Evolutionary conservation across 1,140 invertebrate species (phyloP), one percentile per base, ranked within the genome.

Genomic region (Leptonema lineaticorne): DNA sequence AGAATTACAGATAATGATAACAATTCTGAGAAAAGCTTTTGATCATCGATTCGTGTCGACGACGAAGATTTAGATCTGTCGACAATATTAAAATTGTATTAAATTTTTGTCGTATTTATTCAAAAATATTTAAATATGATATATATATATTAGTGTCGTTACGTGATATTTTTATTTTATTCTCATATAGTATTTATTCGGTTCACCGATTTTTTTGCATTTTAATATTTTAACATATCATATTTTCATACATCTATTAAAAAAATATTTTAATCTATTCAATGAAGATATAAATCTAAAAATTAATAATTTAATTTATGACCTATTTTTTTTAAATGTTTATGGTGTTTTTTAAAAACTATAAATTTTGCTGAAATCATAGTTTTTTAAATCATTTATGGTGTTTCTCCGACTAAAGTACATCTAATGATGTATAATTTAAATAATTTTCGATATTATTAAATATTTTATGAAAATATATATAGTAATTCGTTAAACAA

Each of bases 1-100:
- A 14, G 50, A 53, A 53, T 53, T 7, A 22, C 50, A 53, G 50
- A 53, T 50, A 50, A 53, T 22, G 50, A 24, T 53, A 53, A 53
- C 22, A 14, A 53, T 26, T 26, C 22, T 14, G 22, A 53, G 50
- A 53, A 48, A 53, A 4, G 7, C 20, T 4, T 53, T 53, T 53
- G 50, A 53, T 53, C 50, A 9, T 22, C 37, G 37, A 16, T n/a
- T 45, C 37, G 3, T 16, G 4, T 53, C 22, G 22, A 53, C 11
- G 2, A 11, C 16, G 9, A 53, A 53, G n/a, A 53, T 53, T 53
- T 53, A 20, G 50, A 53, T 53, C 22, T 53, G 18, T 22, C 18
- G 11, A 9, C 16, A 45, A 53, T 53, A 53, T 53, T 53, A 53
- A 26, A 14, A 24, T 7, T 41, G 37, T 41, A 41, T 41, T 41